Evolutionary conservation across 1,140 invertebrate genomes (phyloP).

Genomic region (Drosophila orena): DNA sequence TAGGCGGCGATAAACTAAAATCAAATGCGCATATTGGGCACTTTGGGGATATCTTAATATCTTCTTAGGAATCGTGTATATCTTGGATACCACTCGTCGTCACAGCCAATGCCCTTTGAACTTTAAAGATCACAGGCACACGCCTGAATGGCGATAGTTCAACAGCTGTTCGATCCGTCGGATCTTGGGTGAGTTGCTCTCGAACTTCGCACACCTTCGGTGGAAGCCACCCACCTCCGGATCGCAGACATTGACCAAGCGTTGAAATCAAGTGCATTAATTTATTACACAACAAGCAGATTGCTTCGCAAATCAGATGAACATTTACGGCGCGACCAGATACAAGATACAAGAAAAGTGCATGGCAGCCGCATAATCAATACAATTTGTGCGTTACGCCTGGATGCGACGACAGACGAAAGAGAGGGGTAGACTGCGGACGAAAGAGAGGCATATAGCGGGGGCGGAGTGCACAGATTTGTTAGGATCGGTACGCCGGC

Average conservation of each 20-base stretch:
- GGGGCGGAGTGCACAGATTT: background rate
- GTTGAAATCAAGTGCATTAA: constrained; percentile 79
- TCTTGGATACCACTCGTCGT: too few species aligned
- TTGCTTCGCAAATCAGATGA: constrained; percentile 74
- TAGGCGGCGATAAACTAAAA: background rate
- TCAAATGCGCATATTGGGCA: background rate
- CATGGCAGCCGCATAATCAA: constrained; percentile 62
- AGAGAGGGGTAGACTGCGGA: background rate
- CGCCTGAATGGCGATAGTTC: constrained; percentile 3
- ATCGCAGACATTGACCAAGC: constrained; percentile 44
- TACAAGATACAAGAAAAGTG: constrained; percentile 55
- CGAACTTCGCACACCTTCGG: constrained; percentile 1
- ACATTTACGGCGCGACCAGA: constrained; percentile 57
- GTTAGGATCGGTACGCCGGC: background rate
- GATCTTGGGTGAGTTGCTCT: constrained; percentile 1
- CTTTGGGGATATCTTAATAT: too few species aligned
- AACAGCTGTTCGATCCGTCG: constrained; percentile 10
- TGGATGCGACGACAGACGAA: constrained; percentile 28
- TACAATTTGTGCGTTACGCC: constrained; percentile 70
- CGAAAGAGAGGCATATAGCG: background rate
- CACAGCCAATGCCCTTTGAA: constrained; percentile 1
- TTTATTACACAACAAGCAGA: constrained; percentile 78
- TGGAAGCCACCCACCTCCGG: background rate
- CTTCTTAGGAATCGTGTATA: too few species aligned
- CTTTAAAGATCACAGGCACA: constrained; percentile 24